Evolutionary conservation across 2,888 invertebrate species (phyloP).

Genomic region (Drosophila anomalipes): DNA sequence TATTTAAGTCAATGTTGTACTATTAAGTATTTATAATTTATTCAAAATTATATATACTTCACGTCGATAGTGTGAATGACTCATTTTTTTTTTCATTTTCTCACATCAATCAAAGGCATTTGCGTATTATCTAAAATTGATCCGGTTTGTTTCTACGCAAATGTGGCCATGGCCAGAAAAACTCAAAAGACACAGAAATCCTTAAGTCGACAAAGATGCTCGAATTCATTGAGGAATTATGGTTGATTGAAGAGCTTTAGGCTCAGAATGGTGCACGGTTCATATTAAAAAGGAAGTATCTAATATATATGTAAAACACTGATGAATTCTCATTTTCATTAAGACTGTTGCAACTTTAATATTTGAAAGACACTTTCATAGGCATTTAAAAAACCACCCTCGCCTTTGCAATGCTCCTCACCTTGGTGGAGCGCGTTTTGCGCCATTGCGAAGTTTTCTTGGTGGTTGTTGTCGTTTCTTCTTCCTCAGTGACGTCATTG

Average conservation of each 20-base stretch:
- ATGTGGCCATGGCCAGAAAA: not conserved
- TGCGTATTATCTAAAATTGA: not conserved
- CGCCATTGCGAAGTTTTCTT: constrained; percentile 80
- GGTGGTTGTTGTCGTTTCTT: constrained; percentile 68
- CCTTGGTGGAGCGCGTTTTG: constrained; percentile 78
- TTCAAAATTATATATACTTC: too few species aligned
- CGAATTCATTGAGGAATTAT: not conserved
- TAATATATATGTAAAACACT: not conserved
- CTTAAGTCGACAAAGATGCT: not conserved
- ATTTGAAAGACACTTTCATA: not conserved
- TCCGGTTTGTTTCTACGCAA: not conserved
- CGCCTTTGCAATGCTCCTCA: constrained; percentile 40
- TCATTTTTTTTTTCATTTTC: too few species aligned
- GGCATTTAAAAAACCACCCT: constrained; percentile 27
- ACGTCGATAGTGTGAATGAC: too few species aligned
- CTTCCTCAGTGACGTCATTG: constrained; percentile 66
- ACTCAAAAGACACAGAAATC: not conserved
- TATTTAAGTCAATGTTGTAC: not conserved
- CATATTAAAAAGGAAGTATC: not conserved
- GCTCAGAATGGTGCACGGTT: not conserved
- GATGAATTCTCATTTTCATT: not conserved
- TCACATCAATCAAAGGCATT: too few species aligned
- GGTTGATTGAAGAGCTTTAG: not conserved
- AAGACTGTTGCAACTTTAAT: not conserved
- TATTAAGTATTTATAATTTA: not conserved